Base-by-base conservation (phyloP, 2,797 vertebrate genomes). In the Adrianichthys oophorus region DNA sequence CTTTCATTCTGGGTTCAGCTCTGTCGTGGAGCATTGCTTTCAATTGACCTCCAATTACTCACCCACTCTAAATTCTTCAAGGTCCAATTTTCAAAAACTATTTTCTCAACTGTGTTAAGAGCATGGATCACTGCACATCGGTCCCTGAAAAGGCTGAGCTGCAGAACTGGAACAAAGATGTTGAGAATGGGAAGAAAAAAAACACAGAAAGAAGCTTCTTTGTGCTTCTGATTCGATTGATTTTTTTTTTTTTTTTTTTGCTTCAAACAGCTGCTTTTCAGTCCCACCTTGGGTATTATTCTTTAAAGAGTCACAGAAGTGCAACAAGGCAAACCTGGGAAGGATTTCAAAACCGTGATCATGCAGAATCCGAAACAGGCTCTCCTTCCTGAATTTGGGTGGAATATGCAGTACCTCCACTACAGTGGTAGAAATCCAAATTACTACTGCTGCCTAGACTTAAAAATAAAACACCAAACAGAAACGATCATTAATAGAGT, bases 11-110 rank as follows among this genome's bases (percentile, higher is more conserved):
- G 64, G 80, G 76, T 81, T 86, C 68, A 77, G 70, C 78, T 76
- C 59, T 84, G 86, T 87, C 68, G 72, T 72, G 66, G 73, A 89
- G 85, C 83, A 78, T 82, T 83, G 84, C 84, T 84, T 88, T 87
- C 84, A 73, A 84, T 82, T 87, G 89, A 90, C 88, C 87, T 89
- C 84, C 78, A 84, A 87, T 90, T 90, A 90, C 85, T 86, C 80
- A 65, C 72, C 72, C 76, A 61, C 82, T 83, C 70, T 79, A 84
- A 83, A 89, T 87, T 82, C 82, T 88, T 89, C 82, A 82, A 88
- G 81, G 80, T 81, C 75, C 70, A 85, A 87, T 87, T 89, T 85
- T 81, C 61, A 10, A 70, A 89, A 87, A 87, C 70, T 77, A 78
- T 83, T 86, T 87, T 83, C 78, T 79, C 82, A 86, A 77, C 78